Base-by-base conservation (phyloP, 2,888 invertebrate genomes). In the Lepidochitona cinerea region DNA sequence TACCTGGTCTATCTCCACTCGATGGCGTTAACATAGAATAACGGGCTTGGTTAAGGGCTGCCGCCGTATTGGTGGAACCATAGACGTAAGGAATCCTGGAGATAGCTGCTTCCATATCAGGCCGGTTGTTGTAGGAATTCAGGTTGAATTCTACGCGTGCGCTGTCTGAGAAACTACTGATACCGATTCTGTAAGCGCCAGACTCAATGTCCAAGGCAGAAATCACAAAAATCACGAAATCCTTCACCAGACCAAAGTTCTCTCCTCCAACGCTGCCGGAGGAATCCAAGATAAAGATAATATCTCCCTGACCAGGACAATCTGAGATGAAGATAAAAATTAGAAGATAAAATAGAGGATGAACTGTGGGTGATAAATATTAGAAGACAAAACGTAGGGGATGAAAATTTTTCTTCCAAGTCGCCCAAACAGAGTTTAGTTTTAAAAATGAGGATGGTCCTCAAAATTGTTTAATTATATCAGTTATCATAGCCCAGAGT, bases 21-120 rank as follows among this genome's bases (percentile, higher is more conserved):
- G 77, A 29, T n/a, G 71, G 29, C 23, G 79, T 81, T 64, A 85
- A 85, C 78, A 86, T 78, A 53, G 81, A 79, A n/a, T 75, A 72
- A 36, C 85, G 76, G 7, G 81, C 82, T 54, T 83, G 72, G 32
- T 84, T 73, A 29, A 87, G 74, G 14, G 87, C 86, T 67, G 81
- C 84, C 1, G 86, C 85, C 9, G 87, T 87, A 73, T 87, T 79
- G 0, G 87, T 87, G 64, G 80, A 83, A n/a, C 87, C 87, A 69
- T 87, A 87, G 41, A 81, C 78, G 59, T 86, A 87, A 1, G 73
- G 70, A 3, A 82, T 35, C 4, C 37, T 66, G 18, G 14, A 14
- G 35, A 66, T 36, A 23, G 66, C 66, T 23, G 35, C 37, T 14
- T 66, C 66, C 9, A 81, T 66, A 6, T 26, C 41, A 7, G 32